Evolutionary conservation across 2,888 invertebrate species (phyloP).

Genomic region (Ecdyonurus torrentis): DNA sequence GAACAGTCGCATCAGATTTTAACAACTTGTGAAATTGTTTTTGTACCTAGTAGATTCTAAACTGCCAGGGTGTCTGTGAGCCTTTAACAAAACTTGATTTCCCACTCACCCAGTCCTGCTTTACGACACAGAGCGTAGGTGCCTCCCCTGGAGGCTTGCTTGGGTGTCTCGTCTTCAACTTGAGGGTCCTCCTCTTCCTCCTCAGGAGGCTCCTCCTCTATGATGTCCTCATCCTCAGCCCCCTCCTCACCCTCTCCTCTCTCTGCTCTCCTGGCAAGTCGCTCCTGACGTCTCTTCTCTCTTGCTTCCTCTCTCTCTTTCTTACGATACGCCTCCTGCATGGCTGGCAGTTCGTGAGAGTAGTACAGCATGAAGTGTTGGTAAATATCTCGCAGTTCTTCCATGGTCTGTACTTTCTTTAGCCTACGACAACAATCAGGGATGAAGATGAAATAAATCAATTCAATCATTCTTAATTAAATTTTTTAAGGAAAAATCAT

Average conservation of each 20-base stretch:
- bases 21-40: no score
- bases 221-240: constrained; percentile 26
- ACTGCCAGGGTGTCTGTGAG: no score
- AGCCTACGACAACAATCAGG: constrained; percentile 28
- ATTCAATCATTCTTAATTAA: neutral
- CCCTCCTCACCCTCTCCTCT: constrained; percentile 21
- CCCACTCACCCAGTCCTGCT: constrained; percentile 51
- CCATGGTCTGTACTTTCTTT: constrained; percentile 60
- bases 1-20: no score
- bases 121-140: constrained; percentile 76
- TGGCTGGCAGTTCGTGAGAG: constrained; percentile 61
- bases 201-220: constrained; percentile 38
- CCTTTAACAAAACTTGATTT: no score
- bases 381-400: constrained; percentile 86
- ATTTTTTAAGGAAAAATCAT: no score
- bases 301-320: constrained; percentile 35
- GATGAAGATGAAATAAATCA: neutral
- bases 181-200: constrained; percentile 30
- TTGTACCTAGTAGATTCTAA: no score
- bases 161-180: constrained; percentile 40
- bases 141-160: constrained; percentile 74
- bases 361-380: constrained; percentile 89
- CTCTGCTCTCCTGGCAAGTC: constrained; percentile 22
- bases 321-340: constrained; percentile 55
- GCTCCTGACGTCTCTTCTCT: constrained; percentile 40